Base-by-base conservation (phyloP, 92 coral and sea anemone genomes). In the Epizoanthus ramosus region DNA sequence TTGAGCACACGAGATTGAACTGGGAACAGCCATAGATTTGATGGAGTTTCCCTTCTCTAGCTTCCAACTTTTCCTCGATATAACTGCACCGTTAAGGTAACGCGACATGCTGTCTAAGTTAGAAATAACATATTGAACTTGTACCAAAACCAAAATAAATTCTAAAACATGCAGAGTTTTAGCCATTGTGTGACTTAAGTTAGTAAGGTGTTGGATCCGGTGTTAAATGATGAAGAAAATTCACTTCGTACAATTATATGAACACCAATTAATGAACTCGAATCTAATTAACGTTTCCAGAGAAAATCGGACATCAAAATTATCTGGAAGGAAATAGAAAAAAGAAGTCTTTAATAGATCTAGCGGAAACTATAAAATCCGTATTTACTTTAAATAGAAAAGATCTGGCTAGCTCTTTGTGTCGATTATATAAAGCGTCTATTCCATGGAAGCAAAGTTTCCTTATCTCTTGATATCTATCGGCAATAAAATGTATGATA, bases 321-420 rank as follows among this genome's bases (percentile, higher is more conserved):
- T 3, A 67, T 67, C 50, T 17, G 19, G 21, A 33, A 67, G 41
- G 39, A 23, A 25, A 67, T 3, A 67, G 15, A 23, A 67, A 67
- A 43, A 67, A 3, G 47, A 33, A 67, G 69, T 15, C 41, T 17
- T 67, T 67, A 67, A 67, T 67, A 31, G 50, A 41, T 67, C 18
- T 33, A 67, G 37, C 72, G 72, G 72, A 67, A 67, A 67, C 72
- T 50, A 33, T 43, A 15, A 67, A 67, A 67, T 67, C 72, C 50
- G 7, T 67, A 41, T 67, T 67, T 67, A 41, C 50, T 67, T 50
- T 33, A 31, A 18, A 67, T 24, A 67, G 72, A 33, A 67, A 21
- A 31, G 14, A n/a, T 0, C 8, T 43, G 41, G 72, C 50, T 14
- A 31, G 45, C 35, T 67, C 69, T 64, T 67, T 67, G 50, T 33